Base-by-base conservation (phyloP, 2,888 invertebrate species). In the Erebia palarica region DNA sequence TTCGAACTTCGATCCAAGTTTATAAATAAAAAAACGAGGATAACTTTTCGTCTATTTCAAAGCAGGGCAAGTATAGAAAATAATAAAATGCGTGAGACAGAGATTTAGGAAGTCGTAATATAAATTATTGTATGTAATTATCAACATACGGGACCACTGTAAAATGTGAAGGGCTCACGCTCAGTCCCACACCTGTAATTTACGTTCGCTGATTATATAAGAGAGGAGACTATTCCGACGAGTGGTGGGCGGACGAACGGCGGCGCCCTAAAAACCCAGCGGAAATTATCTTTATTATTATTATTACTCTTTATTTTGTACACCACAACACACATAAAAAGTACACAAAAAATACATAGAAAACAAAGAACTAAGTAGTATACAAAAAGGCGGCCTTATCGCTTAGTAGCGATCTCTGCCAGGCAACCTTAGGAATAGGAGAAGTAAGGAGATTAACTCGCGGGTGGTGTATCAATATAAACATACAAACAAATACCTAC, bases 181-280 rank as follows among this genome's bases (percentile, higher is more conserved):
- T 13, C 18, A n/a, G n/a, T 55, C 59, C 53, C 59, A 69, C 66
- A 73, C 57, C 61, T 71, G 65, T 66, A 67, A 71, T 73, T 66
- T 65, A 69, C 71, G 27, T 63, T 63, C 8, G 21, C 47, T 57
- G 64, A 55, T 74, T 71, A 74, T 68, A 66, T 68, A 73, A 75
- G 63, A 49, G 61, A 59, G 57, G 57, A 36, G 36, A 64, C 59
- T 69, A 71, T 74, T 68, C 49, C 60, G 53, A 44, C 57, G 44
- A 27, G 44, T 18, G 55, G 77, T 77, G 71, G 76, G 76, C 77
- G 76, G 72, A 69, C 57, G 57, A 58, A 16, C 55, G 55, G 18
- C 75, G 76, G 68, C 76, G 76, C 75, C 71, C 75, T 69, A 69
- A 57, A 63, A 74, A 69, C 65, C 53, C 63, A 70, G 53, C 65